Base-by-base conservation (phyloP, 2,113 vertebrate species). In the Hemibagrus wyckioides region DNA sequence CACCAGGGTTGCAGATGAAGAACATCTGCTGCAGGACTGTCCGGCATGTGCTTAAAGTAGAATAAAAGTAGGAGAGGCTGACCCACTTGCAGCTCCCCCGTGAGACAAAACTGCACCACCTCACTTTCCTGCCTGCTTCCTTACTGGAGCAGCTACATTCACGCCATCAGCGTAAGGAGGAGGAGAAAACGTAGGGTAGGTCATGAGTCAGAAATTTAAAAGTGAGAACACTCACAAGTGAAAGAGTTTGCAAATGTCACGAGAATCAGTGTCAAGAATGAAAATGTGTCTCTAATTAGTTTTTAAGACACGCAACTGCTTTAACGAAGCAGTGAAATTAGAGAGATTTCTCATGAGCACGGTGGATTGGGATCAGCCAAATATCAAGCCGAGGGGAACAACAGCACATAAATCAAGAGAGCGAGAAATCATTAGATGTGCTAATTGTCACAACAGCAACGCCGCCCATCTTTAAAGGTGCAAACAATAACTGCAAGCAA, bases 41-140 rank as follows among this genome's bases (percentile, higher is more conserved):
- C 89, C 83, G 82, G 87, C 77, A n/a, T 39, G 73, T 44, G 75
- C 59, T 84, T 77, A 80, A 82, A 85, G 59, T 84, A 85, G 86
- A 73, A 84, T 54, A 80, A 71, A 94, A 92, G 88, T 93, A 91
- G 91, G 92, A 61, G 92, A 92, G 41, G 81, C 90, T 90, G 90
- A 87, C 92, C 91, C 90, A 94, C 82, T 93, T 94, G 92, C 82
- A 85, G 28, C n/a, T 83, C 67, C 86, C 84, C 52, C 79, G 19
- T 69, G 85, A 89, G 79, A 79, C 65, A 41, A 75, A 21, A 21
- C 83, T 17, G 52, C 80, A 87, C 19, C 71, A 75, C 44, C 90
- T 44, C 83, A 52, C 82, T 28, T 39, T 83, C 17, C 30, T 59
- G 52, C 41, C 39, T 52, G 36, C 76, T 61, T 86, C 36, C 39